Evolutionary conservation across 2,888 invertebrate species (phyloP), one percentile per base, ranked within the genome.

Genomic region (Drosophila kambysellisi): DNA sequence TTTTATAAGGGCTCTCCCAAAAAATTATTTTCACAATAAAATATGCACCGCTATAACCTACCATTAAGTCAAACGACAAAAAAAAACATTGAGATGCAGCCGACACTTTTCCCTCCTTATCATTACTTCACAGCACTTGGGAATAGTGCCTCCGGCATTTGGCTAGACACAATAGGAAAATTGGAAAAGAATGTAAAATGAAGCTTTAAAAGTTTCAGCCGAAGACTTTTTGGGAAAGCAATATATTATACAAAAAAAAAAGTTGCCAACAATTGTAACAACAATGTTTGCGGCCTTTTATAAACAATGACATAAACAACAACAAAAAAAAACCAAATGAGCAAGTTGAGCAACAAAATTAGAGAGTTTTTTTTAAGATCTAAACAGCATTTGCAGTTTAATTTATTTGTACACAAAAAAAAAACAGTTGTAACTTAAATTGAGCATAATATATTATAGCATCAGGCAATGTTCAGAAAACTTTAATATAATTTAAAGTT

Each of bases 221-320:
- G 20, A 37, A 11, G 73, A 67, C 74, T 77, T 67, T 70, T 68
- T 25, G n/a, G 56, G 33, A 61, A 61, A 70, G 69, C 81, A 86
- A 85, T 86, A 79, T 86, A 83, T 79, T 75, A 69, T 51, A 32
- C 30, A 56, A 56, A 65, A 76, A 79, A 79, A 69, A 77, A 78
- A 79, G 68, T 74, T 66, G 50, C 50, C 33, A 59, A 78, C 25
- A 66, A 81, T 66, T 78, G 74, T 67, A 58, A 71, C 63, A 66
- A 53, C 65, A 74, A 74, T 78, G 41, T 63, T 68, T 63, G 51
- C 54, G 67, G 63, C 62, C 62, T 56, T 60, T 63, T 67, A 67
- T 52, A 75, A 56, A 56, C 25, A 56, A 32, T 56, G 52, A 32
- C 25, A 54, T 33, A 2, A 46, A n/a, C n/a, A 56, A 50, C 1